Evolutionary conservation across 2,113 vertebrate genomes (phyloP).

Genomic region (Dasyornis broadbenti): DNA sequence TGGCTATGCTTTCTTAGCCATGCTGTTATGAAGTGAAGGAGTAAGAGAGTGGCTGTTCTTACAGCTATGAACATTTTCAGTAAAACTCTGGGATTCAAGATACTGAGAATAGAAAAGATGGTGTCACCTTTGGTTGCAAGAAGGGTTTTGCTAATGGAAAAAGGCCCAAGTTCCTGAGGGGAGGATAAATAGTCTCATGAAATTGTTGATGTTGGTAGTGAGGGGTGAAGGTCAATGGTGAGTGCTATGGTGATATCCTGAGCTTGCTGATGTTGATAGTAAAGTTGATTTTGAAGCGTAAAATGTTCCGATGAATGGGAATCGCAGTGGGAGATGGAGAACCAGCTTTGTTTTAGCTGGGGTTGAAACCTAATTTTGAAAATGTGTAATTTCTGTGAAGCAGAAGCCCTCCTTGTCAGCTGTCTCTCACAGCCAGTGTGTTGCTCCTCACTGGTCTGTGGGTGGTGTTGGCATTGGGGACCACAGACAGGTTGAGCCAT

Average conservation of each 20-base stretch:
- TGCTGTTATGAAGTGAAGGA: neutral
- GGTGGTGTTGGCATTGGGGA: neutral
- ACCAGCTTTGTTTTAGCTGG: neutral
- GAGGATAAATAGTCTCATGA: neutral
- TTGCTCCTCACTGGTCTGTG: rapidly evolving
- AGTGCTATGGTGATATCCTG: neutral
- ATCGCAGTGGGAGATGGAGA: neutral
- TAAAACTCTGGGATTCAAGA: neutral
- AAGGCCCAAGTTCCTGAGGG: neutral
- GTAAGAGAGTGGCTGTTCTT: neutral
- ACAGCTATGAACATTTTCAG: neutral
- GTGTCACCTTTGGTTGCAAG: neutral
- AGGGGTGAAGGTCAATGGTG: neutral
- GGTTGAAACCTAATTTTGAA: neutral
- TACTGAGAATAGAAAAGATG: neutral
- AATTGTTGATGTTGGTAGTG: neutral
- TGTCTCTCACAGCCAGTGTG: neutral
- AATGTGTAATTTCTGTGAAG: neutral
- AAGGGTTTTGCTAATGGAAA: neutral
- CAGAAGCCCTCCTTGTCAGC: neutral
- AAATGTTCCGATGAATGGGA: neutral
- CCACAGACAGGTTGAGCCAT: neutral
- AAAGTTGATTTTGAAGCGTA: neutral
- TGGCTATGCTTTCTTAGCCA: neutral
- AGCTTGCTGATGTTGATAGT: neutral